Base-by-base conservation (phyloP, 2,113 vertebrate genomes). In the Marmota monax region DNA sequence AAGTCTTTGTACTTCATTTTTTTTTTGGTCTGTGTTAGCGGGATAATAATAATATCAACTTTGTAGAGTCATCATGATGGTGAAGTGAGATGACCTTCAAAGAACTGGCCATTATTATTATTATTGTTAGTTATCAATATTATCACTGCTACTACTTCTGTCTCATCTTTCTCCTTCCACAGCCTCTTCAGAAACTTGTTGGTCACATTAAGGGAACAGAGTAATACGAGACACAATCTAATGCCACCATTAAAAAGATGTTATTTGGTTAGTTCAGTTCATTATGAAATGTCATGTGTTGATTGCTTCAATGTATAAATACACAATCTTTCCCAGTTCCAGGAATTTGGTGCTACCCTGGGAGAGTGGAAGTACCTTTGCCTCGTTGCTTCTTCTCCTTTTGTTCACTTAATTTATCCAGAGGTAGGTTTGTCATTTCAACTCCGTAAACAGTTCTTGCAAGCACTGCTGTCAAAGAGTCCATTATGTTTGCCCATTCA, bases 401-500 rank as follows among this genome's bases (percentile, higher is more conserved):
- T 97, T 99, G 99, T 61, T 99, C 99, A 84, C 99, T 99, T 96
- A 99, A 98, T 97, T 99, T 99, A 98, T 99, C 99, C 97, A 99
- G 98, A 92, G 99, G 99, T 94, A 99, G 98, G 97, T 99, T 99
- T 96, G 98, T 99, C 99, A 99, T 99, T 97, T 99, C 99, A 89
- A 99, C 98, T 37, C 99, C 99, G 0, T 99, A 99, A 32, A 99
- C 99, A 0, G 99, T 99, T 95, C 99, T 99, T 5, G 99, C 99
- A 22, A 99, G 98, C 96, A 99, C 99, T 0, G 98, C 99, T 12
- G 99, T 99, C 93, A 99, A 98, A 0, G 99, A 99, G 98, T 99
- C 99, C 99, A 99, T 99, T 97, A 99, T 99, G 98, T 98, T 99
- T 98, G 99, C 99, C 99, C 99, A 99, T 98, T 99, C 99, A 0